phyloP scores from a whole-genome alignment of 2,888 invertebrate species.

The Erpobdella octoculata region DNA sequence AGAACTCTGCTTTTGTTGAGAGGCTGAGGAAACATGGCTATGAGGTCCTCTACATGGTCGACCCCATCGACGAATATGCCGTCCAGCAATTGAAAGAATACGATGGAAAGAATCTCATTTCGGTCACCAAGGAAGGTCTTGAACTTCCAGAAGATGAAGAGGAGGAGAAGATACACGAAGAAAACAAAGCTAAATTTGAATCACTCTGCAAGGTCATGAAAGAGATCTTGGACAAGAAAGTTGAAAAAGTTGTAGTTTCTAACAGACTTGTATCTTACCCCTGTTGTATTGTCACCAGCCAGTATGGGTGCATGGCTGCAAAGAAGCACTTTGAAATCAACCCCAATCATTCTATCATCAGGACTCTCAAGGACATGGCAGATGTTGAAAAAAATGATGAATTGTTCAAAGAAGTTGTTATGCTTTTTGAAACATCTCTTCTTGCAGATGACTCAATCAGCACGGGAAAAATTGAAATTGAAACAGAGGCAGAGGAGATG shows the following conservation, averaged over 20 bases:
- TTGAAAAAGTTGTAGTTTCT: conserved; percentile 90
- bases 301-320: conserved; percentile 98
- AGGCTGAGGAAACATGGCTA: conserved; percentile 93
- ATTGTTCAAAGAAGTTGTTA: conserved; percentile 91
- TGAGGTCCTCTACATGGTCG: conserved; percentile 91
- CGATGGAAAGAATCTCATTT: conserved; percentile 84
- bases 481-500: too few relatives aligned
- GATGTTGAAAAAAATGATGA: conserved; percentile 96
- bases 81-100: conserved; percentile 97
- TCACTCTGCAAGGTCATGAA: conserved; percentile 73
- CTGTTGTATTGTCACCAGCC: conserved; percentile 96
- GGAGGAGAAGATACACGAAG: conserved; percentile 92
- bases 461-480: too few relatives aligned
- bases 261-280: conserved; percentile 93
- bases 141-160: conserved; percentile 94
- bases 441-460: conserved; percentile 96
- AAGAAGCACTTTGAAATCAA: conserved; percentile 98
- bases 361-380: conserved; percentile 79
- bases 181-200: conserved; percentile 71
- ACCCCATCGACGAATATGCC: conserved; percentile 98
- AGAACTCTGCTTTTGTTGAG: conserved; percentile 94
- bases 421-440: conserved; percentile 89
- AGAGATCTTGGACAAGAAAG: conserved; percentile 92
- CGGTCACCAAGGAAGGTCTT: conserved; percentile 93
- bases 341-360: conserved; percentile 87